A percentile compares a stretch with the other conserved stretches of the same genome.
Conservation (phyloP, 2,797 vertebrate genomes). For the Capromys pilorides region DNA sequence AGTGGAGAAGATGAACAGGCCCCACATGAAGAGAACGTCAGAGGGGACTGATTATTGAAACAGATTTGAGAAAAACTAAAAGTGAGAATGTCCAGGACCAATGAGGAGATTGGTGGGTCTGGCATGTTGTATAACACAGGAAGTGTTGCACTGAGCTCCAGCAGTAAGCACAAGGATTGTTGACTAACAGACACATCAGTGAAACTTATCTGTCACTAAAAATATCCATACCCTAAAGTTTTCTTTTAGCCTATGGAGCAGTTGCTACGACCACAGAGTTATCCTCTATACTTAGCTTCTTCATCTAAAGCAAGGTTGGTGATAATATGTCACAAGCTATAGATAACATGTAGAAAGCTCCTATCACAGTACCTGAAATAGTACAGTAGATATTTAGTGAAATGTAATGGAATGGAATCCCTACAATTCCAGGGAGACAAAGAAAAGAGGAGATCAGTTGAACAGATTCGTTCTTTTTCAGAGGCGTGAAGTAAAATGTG, state of each 20-base stretch:
- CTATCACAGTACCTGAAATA: neutral
- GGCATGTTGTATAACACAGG: neutral
- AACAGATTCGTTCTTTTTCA: constrained; percentile 18
- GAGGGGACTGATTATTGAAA: neutral
- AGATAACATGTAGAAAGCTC: neutral
- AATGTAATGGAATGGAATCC: constrained; percentile 15
- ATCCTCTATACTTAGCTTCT: neutral
- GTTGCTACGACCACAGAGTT: neutral
- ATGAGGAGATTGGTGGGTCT: neutral
- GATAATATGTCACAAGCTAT: neutral
- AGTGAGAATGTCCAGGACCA: neutral
- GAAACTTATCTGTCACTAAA: neutral
- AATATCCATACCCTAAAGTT: neutral
- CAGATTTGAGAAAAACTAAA: constrained; percentile 1
- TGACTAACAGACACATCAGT: neutral
- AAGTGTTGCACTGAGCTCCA: neutral
- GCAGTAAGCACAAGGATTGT: neutral
- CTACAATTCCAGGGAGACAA: neutral
- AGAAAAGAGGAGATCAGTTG: neutral
- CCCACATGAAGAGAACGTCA: neutral
- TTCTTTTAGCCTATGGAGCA: constrained; percentile 35
- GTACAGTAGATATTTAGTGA: neutral
- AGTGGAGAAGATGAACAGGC: neutral
- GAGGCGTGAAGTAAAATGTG: constrained; percentile 23
- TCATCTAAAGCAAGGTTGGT: neutral